Percentiles rank a stretch among this genome's conserved stretches.
phyloP scores from a whole-genome alignment of 2,797 vertebrate species.

The Zenarchopterus dispar region DNA sequence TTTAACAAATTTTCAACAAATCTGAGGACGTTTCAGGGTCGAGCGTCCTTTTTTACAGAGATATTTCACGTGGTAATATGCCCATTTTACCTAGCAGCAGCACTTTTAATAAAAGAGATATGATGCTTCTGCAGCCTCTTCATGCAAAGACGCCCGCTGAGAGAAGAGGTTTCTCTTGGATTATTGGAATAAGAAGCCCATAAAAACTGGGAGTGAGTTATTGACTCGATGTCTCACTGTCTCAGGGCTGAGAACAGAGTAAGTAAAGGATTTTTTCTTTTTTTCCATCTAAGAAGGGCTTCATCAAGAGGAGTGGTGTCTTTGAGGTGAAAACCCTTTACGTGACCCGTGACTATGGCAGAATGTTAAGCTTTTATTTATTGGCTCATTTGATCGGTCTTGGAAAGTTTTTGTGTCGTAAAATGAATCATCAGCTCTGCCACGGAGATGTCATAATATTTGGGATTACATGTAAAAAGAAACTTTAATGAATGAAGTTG shows the following conservation, averaged over 20 bases:
- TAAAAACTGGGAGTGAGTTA: slow-evolving; percentile 21
- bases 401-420: not conserved
- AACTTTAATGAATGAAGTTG: not conserved
- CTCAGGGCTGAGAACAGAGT: slow-evolving; percentile 20
- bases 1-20: not conserved
- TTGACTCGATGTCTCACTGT: slow-evolving; percentile 13
- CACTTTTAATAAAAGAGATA: slow-evolving; percentile 15
- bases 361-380: not conserved
- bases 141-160: slow-evolving; percentile 7
- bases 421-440: not conserved
- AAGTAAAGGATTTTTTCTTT: not conserved
- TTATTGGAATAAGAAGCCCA: slow-evolving; percentile 27
- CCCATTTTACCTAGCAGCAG: slow-evolving; percentile 3
- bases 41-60: not conserved
- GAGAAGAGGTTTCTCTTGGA: slow-evolving; percentile 6
- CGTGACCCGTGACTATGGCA: not conserved
- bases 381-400: not conserved
- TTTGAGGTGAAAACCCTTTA: not conserved
- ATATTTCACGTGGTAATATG: not conserved
- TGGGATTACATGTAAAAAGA: not conserved
- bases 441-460: not conserved
- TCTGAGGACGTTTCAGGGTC: slow-evolving; percentile 14
- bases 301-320: not conserved
- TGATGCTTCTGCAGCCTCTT: slow-evolving; percentile 6
- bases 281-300: slow-evolving; percentile 1